These are phyloP conservation scores for Tiliacea aurago DNA, from an alignment of 2,888 invertebrate genomes.

Conservation along the genomic window DNA sequence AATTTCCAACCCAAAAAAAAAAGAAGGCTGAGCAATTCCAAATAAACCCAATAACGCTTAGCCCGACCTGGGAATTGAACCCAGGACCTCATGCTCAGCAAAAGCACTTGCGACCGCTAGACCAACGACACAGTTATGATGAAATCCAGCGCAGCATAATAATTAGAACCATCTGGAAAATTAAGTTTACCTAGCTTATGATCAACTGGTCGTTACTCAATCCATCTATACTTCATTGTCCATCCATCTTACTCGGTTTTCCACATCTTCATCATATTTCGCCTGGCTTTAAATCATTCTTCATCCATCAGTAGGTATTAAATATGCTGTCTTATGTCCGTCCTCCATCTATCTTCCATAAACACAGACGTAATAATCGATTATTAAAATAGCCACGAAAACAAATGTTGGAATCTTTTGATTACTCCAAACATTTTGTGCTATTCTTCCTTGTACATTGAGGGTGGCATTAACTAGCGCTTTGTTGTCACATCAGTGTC, in stretches of 20 bases:
- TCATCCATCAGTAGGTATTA: background rate
- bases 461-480: constrained; percentile 46
- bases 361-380: background rate
- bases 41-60: background rate
- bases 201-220: background rate
- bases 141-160: background rate
- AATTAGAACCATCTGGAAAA: background rate
- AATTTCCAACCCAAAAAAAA: no score
- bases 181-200: no score
- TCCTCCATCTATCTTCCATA: background rate
- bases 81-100: no score
- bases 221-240: background rate
- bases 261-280: background rate
- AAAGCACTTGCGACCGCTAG: background rate
- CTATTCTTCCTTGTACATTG: constrained; percentile 13
- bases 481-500: constrained; percentile 63
- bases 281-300: background rate
- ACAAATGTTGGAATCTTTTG: constrained; percentile 9
- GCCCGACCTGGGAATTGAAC: background rate
- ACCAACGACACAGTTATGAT: background rate
- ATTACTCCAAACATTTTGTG: constrained; percentile 4
- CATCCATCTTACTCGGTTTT: background rate
- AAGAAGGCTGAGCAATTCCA: background rate
- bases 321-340: background rate
- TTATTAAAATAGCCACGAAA: background rate